Evolutionary conservation across 2,113 vertebrate species (phyloP).

Genomic region (Macrotus californicus): DNA sequence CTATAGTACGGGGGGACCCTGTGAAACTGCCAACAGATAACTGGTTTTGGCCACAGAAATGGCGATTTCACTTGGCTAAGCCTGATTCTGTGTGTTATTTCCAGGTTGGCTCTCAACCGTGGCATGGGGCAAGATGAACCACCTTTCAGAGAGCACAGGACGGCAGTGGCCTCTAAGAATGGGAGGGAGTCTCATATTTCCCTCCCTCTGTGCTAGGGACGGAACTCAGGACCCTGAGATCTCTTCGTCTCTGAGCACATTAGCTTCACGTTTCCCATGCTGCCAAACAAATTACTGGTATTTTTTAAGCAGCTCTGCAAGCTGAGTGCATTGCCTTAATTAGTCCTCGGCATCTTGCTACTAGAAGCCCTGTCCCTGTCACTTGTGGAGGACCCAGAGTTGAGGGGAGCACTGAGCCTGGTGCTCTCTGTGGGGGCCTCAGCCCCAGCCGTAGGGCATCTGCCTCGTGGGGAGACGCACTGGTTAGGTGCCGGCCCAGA

Average conservation of each 20-base stretch:
- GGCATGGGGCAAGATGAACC: neutral
- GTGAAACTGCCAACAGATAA: neutral
- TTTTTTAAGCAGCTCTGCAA: neutral
- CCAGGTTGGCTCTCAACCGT: neutral
- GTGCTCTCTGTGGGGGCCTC: neutral
- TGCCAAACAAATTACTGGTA: neutral
- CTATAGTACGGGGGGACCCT: neutral
- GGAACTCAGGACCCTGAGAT: neutral
- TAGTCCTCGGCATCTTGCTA: neutral
- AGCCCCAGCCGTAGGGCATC: too few relatives aligned
- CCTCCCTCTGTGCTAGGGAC: neutral
- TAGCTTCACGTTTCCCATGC: neutral
- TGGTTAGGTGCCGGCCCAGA: too few relatives aligned
- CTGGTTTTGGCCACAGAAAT: neutral
- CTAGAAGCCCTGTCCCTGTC: neutral
- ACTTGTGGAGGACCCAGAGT: neutral
- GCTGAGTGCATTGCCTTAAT: neutral
- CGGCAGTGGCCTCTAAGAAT: neutral
- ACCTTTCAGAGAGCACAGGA: neutral
- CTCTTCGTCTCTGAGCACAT: neutral
- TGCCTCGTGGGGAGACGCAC: too few relatives aligned
- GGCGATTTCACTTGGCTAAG: neutral
- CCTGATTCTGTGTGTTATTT: neutral
- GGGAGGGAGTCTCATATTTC: neutral
- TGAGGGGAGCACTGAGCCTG: neutral